Conservation (phyloP, 2,797 vertebrate species). For the Intellagama lesueurii region DNA sequence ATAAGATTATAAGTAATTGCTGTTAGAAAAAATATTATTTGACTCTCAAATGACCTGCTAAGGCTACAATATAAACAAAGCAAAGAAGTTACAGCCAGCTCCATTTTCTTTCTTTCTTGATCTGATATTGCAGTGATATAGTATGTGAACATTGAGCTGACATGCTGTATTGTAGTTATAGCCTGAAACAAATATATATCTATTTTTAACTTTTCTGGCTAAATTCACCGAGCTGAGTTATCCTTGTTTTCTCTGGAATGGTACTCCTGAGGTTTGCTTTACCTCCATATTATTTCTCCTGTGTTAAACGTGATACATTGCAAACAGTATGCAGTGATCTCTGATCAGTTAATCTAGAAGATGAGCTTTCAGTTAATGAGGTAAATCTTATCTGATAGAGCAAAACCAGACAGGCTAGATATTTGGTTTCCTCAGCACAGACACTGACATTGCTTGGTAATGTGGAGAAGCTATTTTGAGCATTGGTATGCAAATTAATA, state of each 20-base stretch:
- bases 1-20: rapidly evolving
- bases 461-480: constrained; percentile 73
- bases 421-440: constrained; percentile 67
- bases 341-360: neutral
- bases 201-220: constrained; percentile 15
- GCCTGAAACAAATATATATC: constrained; percentile 5
- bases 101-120: neutral
- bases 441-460: constrained; percentile 64
- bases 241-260: neutral
- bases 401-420: constrained; percentile 42
- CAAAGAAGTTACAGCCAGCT: neutral
- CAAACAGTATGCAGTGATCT: neutral
- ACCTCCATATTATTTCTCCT: neutral
- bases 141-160: neutral
- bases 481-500: constrained; percentile 80
- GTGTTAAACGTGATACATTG: neutral
- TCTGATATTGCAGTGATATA: constrained; percentile 22
- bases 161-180: neutral
- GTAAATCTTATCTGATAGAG: constrained; percentile 21
- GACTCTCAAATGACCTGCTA: neutral
- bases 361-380: constrained; percentile 15
- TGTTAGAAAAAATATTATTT: neutral
- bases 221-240: neutral
- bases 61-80: neutral
- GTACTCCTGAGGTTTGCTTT: constrained; percentile 1